Conservation (phyloP, 2,888 invertebrate genomes). For the Hirudinaria manillensis region DNA sequence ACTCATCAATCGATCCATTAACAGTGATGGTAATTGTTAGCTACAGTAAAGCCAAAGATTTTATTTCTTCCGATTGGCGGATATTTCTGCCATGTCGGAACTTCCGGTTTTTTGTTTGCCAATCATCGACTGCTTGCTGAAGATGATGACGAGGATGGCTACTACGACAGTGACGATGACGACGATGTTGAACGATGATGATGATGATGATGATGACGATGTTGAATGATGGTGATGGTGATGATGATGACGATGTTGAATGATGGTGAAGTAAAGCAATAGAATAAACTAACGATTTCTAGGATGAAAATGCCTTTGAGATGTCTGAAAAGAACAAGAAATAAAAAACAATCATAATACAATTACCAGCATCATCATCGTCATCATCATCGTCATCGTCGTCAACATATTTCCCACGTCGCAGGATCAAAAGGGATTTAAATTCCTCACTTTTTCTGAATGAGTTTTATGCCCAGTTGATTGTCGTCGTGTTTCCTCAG, state of each 20-base stretch:
- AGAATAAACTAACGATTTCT: constrained; percentile 24
- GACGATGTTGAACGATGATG: constrained; percentile 17
- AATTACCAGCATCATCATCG: too few relatives aligned
- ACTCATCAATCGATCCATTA: too few relatives aligned
- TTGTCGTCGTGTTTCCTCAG: constrained; percentile 25
- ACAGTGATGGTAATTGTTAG: too few relatives aligned
- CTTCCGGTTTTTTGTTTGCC: too few relatives aligned
- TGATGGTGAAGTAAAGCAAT: not conserved
- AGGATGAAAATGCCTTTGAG: constrained; percentile 24
- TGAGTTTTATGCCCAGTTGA: constrained; percentile 28
- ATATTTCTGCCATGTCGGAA: too few relatives aligned
- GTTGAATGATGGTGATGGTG: constrained; percentile 3
- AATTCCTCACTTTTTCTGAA: constrained; percentile 25
- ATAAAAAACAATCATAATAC: not conserved
- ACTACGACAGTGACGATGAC: not conserved
- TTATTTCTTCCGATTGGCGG: too few relatives aligned
- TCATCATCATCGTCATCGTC: too few relatives aligned
- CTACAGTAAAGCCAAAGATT: too few relatives aligned
- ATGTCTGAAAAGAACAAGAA: constrained; percentile 14
- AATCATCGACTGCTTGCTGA: too few relatives aligned
- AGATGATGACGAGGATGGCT: constrained; percentile 4
- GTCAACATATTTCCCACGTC: too few relatives aligned
- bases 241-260: constrained; percentile 23
- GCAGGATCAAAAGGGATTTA: too few relatives aligned
- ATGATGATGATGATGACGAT: constrained; percentile 12